Base-by-base conservation (phyloP, 2,797 vertebrate species). In the Limnodromus scolopaceus region DNA sequence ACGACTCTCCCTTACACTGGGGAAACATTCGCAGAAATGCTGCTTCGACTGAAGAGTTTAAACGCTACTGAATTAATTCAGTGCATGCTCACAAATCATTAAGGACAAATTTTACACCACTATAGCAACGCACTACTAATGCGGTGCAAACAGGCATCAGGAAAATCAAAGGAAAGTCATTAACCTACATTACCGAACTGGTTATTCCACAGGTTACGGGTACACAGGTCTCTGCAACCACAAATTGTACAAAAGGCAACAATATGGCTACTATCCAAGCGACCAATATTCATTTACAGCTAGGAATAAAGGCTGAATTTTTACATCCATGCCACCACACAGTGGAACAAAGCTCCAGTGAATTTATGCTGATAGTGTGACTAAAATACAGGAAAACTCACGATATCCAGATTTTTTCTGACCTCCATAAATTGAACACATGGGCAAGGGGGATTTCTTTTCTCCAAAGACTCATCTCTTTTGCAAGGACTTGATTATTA, bases 41-140 rank as follows among this genome's bases (percentile, higher is more conserved):
- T 58, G 10, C 65, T 77, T 43, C 36, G 49, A 77, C 54, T 79
- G 5, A 77, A 70, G 36, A 76, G 57, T 63, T 81, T 58, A 90
- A 92, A 75, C 17, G 19, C 36, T 43, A 61, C 76, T 89, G 81
- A 78, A 78, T 60, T 34, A 71, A 70, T 34, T 92, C 75, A 71
- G 23, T 46, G 32, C 63, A 86, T 54, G 57, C 49, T 75, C 57
- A 57, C 77, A 63, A 92, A 74, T 72, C 13, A 43, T 61, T 51
- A 65, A 69, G 38, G n/a, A 55, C 18, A 53, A 32, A 71, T 86
- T 87, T 84, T 72, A 87, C 39, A 61, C 39, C n/a, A 8, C 36
- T 65, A 8, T 0, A 91, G 75, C 45, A 87, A 8, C 5, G 4
- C 5, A 10, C 46, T 92, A 69, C 65, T 83, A 63, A 63, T 3